These are phyloP conservation scores for Ceryle rudis DNA, from an alignment of 2,797 vertebrate species.

Conservation along the genomic window DNA sequence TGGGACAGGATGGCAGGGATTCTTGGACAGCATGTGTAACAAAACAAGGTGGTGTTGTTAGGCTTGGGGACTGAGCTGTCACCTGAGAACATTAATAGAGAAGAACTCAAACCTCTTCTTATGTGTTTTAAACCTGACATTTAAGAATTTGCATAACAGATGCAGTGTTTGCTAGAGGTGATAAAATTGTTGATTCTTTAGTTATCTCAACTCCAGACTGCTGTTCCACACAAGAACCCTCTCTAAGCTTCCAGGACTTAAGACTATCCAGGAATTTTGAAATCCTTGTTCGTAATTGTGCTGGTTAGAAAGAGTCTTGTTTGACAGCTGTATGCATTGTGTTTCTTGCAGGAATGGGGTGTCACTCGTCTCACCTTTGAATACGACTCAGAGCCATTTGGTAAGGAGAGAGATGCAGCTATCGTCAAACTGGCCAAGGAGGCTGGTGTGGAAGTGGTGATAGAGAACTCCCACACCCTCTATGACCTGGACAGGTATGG, in stretches of 20 bases:
- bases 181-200: background rate
- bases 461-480: slow-evolving; percentile 93
- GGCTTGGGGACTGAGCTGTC: background rate
- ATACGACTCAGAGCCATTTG: slow-evolving; percentile 94
- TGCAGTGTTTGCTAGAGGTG: background rate
- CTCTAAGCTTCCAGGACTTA: background rate
- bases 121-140: background rate
- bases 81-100: background rate
- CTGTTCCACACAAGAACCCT: background rate
- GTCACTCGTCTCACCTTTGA: slow-evolving; percentile 94
- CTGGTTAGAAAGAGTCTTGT: background rate
- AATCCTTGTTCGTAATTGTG: background rate
- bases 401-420: slow-evolving; percentile 93
- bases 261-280: background rate
- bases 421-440: slow-evolving; percentile 96
- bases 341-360: slow-evolving; percentile 89
- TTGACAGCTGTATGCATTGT: background rate
- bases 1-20: background rate
- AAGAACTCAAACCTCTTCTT: background rate
- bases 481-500: slow-evolving; percentile 92
- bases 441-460: slow-evolving; percentile 91
- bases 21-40: background rate
- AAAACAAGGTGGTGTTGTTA: background rate
- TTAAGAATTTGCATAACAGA: background rate
- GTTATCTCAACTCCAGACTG: background rate